phyloP scores from a whole-genome alignment of 2,888 invertebrate genomes.

The Hecatera dysodea region DNA sequence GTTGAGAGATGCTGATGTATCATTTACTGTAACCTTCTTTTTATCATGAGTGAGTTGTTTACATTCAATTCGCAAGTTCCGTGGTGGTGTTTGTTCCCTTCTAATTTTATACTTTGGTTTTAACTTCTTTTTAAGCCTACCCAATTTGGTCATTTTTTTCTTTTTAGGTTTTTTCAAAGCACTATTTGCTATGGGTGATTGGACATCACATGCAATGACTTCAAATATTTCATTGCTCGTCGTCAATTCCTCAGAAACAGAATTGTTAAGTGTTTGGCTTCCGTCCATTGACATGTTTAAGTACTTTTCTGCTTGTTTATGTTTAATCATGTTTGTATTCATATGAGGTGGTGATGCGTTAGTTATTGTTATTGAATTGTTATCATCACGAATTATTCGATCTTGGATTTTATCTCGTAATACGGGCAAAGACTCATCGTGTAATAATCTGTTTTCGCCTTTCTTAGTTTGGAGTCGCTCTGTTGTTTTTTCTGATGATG shows the following conservation, averaged over 20 bases:
- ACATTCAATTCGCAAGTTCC: conserved; percentile 61
- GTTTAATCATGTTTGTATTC: neutral
- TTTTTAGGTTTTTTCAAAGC: conserved; percentile 56
- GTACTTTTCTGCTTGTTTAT: conserved; percentile 1
- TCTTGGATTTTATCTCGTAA: conserved; percentile 22
- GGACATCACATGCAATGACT: conserved; percentile 3
- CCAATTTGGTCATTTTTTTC: conserved; percentile 76
- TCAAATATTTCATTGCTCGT: conserved; percentile 10
- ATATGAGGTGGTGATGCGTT: conserved; percentile 5
- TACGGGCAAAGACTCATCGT: conserved; percentile 13
- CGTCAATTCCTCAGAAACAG: conserved; percentile 5
- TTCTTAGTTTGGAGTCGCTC: conserved; percentile 1
- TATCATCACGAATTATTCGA: neutral
- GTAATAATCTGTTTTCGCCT: neutral
- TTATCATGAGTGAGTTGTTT: conserved; percentile 56
- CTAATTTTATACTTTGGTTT: conserved; percentile 80
- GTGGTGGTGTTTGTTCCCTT: conserved; percentile 55
- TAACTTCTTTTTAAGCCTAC: conserved; percentile 76
- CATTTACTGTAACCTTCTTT: conserved; percentile 54
- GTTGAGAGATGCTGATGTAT: conserved; percentile 70
- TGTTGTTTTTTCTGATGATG: conserved; percentile 6
- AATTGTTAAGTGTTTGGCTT: conserved; percentile 2
- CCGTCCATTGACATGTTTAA: neutral
- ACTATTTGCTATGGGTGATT: conserved; percentile 16
- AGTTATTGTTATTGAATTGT: neutral